Evolutionary conservation across 2,888 invertebrate species (phyloP), one percentile per base, ranked within the genome.

Genomic region (Crepidodera aurea): DNA sequence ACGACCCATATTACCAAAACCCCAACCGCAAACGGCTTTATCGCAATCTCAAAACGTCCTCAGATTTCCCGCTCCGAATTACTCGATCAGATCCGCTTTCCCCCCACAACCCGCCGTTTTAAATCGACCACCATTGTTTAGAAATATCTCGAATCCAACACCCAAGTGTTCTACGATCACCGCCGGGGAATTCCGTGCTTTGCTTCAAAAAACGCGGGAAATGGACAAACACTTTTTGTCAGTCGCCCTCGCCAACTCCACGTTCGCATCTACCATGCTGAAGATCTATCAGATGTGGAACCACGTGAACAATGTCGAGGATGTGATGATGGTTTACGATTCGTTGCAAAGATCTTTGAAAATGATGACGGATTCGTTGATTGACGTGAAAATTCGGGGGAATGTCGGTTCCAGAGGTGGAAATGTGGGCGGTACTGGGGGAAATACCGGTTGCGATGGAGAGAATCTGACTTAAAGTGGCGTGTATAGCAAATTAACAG

Each of bases 221-320:
- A 8, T 27, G 6, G 40, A 58, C 1, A 34, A 22, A n/a, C 22
- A 13, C 2, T 12, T 62, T 8, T 22, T 46, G 25, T 46, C 46
- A 1, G 15, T 86, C 0, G 82, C 84, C 16, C 83, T 85, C 66
- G 82, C 86, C 25, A 80, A 86, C 51, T 84, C 85, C 63, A 85
- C 85, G 74, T 82, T 86, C 4, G 76, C 85, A 12, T 77, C 82
- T 7, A 81, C 84, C 37, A 76, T 87, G 40, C 77, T 83, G 27
- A 82, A 82, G 66, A 72, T 87, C 29, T 84, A 84, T 62, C 83
- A 81, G 67, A 83, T 81, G 58, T 82, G 13, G 32, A 22, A 19
- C 15, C 19, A 18, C 1, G 27, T 29, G 10, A 19, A 22, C 4
- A 46, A 19, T 1, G 1, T 15, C 1, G n/a, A 40, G 2, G 84